These are phyloP conservation scores for Dunckerocampus dactyliophorus DNA, from an alignment of 2,113 vertebrate species.

Conservation along the genomic window DNA sequence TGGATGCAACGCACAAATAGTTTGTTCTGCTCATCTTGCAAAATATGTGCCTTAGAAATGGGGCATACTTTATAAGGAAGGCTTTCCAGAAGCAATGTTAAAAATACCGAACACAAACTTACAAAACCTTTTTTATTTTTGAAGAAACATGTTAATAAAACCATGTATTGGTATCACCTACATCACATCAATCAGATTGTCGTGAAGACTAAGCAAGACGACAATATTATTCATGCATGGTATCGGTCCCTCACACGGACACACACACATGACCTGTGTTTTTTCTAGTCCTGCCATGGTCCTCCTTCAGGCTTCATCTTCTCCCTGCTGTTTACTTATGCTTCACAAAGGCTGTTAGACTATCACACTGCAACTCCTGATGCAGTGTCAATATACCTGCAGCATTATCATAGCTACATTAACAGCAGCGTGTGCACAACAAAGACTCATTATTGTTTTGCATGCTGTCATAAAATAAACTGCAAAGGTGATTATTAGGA, in stretches of 20 bases:
- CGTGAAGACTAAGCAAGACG: slow-evolving; percentile 3
- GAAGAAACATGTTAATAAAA: not conserved
- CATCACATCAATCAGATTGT: slow-evolving; percentile 4
- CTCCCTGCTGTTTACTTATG: slow-evolving; percentile 55
- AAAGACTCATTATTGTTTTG: slow-evolving; percentile 30
- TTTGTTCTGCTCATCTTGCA: too few relatives aligned
- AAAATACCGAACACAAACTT: too few relatives aligned
- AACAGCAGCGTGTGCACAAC: slow-evolving; percentile 22
- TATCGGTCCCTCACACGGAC: not conserved
- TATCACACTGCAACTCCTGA: slow-evolving; percentile 43
- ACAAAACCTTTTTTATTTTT: too few relatives aligned
- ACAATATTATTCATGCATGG: not conserved
- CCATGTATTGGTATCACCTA: not conserved
- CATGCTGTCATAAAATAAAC: slow-evolving; percentile 12
- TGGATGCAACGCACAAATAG: too few relatives aligned
- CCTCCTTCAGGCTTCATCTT: slow-evolving; percentile 36
- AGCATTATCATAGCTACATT: slow-evolving; percentile 22
- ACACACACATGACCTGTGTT: slow-evolving; percentile 7
- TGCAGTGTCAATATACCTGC: slow-evolving; percentile 51
- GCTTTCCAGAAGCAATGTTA: too few relatives aligned
- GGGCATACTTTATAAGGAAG: too few relatives aligned
- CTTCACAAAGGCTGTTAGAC: slow-evolving; percentile 51
- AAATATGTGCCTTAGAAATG: too few relatives aligned
- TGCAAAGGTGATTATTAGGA: not conserved
- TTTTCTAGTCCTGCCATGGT: slow-evolving; percentile 43